These are phyloP conservation scores for Channa argus DNA, from an alignment of 2,113 vertebrate genomes.

Conservation along the genomic window DNA sequence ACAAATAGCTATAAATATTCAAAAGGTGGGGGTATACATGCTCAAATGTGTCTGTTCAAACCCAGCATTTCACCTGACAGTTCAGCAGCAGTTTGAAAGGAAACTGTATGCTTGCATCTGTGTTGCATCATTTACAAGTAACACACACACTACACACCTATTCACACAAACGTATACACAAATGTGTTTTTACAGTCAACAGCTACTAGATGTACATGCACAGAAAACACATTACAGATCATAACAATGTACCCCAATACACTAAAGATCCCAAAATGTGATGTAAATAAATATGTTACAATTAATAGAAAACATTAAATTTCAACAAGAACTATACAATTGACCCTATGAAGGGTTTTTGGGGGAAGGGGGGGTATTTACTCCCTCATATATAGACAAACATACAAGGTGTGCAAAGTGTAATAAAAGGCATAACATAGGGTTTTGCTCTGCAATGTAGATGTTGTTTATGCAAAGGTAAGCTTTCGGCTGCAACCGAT, in stretches of 20 bases:
- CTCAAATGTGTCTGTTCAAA: background rate
- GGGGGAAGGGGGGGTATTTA: no score
- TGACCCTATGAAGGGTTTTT: no score
- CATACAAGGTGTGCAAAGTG: background rate
- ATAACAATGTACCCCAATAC: background rate
- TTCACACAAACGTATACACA: background rate
- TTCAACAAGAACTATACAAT: background rate
- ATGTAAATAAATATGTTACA: background rate
- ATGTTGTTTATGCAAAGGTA: constrained; percentile 10
- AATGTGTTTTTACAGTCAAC: background rate
- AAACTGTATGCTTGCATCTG: constrained; percentile 37
- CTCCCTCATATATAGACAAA: background rate
- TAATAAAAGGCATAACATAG: background rate
- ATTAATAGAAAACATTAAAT: constrained; percentile 5
- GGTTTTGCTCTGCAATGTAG: background rate
- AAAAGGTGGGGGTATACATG: background rate
- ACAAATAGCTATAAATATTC: no score
- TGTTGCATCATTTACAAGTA: constrained; percentile 51
- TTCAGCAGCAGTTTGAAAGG: constrained; percentile 22
- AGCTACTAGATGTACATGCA: constrained; percentile 1
- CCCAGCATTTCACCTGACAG: constrained; percentile 26
- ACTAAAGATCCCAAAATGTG: background rate
- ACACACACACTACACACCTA: background rate
- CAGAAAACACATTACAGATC: background rate
- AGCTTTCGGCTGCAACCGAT: background rate